A percentile compares a stretch with the other conserved stretches of the same genome.
These are phyloP conservation scores for Fukomys damarensis DNA, from an alignment of 2,113 vertebrate species.

Conservation along the genomic window DNA sequence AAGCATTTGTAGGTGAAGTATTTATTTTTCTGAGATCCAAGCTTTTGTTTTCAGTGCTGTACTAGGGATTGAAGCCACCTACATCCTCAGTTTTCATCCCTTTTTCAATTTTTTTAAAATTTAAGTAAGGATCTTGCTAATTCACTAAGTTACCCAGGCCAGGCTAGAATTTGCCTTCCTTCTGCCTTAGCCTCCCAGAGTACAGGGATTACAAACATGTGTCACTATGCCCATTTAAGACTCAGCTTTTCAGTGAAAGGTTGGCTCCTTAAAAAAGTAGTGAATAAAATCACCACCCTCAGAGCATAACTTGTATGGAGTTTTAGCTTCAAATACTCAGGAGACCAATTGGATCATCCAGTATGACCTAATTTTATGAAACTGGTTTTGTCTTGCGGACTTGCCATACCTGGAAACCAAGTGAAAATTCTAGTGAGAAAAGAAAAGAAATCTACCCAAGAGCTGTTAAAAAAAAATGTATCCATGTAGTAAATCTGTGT, in stretches of 20 bases:
- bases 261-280: conserved; percentile 56
- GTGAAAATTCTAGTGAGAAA: neutral
- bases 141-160: neutral
- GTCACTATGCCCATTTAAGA: neutral
- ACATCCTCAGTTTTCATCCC: neutral
- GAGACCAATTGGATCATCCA: conserved; percentile 80
- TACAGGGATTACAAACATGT: neutral
- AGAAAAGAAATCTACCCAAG: conserved; percentile 69
- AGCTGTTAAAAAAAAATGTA: conserved; percentile 63
- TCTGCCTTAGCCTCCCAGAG: neutral
- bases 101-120: neutral
- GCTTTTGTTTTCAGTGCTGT: neutral
- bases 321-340: conserved; percentile 79
- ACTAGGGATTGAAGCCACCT: neutral
- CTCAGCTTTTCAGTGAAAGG: conserved; percentile 58
- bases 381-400: conserved; percentile 72
- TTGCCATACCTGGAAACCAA: conserved; percentile 63
- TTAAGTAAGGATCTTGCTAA: neutral
- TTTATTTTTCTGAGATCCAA: neutral
- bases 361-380: conserved; percentile 85
- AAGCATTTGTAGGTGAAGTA: neutral
- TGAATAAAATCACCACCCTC: conserved; percentile 76
- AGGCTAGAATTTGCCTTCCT: neutral
- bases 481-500: conserved; percentile 66
- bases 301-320: conserved; percentile 81